Conservation (phyloP, 2,113 vertebrate genomes). For the Pleuronectes platessa region DNA sequence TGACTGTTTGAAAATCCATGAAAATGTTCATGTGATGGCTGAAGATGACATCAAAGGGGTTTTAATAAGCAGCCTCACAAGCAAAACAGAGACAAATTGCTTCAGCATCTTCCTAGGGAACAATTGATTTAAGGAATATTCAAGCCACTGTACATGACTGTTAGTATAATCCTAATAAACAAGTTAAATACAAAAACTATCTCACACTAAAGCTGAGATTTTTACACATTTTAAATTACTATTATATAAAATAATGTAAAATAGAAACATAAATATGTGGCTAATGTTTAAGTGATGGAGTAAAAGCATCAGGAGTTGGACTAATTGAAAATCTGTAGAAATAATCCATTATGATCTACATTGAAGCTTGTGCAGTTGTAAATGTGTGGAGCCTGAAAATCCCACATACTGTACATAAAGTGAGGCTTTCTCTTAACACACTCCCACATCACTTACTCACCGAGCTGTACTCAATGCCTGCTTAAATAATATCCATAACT, state of each 20-base stretch:
- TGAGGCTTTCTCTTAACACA: slow-evolving; percentile 31
- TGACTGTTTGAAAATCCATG: background rate
- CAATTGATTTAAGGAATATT: slow-evolving; percentile 16
- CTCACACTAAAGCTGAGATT: slow-evolving; percentile 2
- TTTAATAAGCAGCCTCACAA: background rate
- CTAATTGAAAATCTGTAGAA: background rate
- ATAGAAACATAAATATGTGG: background rate
- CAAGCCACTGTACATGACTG: slow-evolving; percentile 9
- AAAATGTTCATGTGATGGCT: background rate
- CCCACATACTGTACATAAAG: slow-evolving; percentile 27
- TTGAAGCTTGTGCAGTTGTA: slow-evolving; percentile 13
- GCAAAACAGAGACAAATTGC: background rate
- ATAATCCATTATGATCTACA: slow-evolving; percentile 2
- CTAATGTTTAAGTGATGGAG: background rate
- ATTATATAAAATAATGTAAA: background rate
- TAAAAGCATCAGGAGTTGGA: background rate
- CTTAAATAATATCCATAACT: slow-evolving; percentile 29
- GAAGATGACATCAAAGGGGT: background rate
- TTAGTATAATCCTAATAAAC: slow-evolving; percentile 45
- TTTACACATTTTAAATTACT: too few species aligned
- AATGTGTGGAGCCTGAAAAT: slow-evolving; percentile 39
- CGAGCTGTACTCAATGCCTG: slow-evolving; percentile 25
- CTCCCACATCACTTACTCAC: slow-evolving; percentile 30
- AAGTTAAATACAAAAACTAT: slow-evolving; percentile 1
- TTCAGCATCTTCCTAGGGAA: background rate